Conservation (phyloP, 2,113 vertebrate genomes). For the Urocynchramus pylzowi region DNA sequence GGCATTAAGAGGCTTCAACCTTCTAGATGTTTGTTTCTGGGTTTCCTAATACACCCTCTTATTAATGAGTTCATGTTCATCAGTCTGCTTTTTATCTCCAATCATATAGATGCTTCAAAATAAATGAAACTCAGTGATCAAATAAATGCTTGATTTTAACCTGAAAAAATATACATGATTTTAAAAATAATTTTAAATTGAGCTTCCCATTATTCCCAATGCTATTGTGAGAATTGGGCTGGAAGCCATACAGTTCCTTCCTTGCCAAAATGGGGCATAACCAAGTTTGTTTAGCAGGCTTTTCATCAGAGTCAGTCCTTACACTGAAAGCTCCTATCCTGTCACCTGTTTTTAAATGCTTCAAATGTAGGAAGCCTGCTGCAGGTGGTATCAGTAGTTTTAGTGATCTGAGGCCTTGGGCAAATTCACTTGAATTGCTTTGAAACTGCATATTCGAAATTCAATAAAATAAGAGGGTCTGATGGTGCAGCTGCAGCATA, state of each 20-base stretch:
- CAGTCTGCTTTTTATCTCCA: not conserved
- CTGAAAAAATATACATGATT: not conserved
- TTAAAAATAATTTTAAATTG: not conserved
- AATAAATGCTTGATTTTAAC: not conserved
- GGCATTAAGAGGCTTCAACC: not conserved
- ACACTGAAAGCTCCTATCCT: constrained; percentile 68
- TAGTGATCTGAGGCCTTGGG: constrained; percentile 71
- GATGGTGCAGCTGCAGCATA: constrained; percentile 75
- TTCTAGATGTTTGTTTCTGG: not conserved
- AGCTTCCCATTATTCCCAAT: not conserved
- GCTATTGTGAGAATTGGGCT: not conserved
- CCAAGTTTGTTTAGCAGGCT: constrained; percentile 57
- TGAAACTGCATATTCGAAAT: constrained; percentile 77
- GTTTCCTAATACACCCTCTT: not conserved
- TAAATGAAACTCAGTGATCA: not conserved
- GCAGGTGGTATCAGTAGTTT: constrained; percentile 71
- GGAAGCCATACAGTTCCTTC: not conserved
- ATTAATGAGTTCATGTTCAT: not conserved
- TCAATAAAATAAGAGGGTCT: constrained; percentile 76
- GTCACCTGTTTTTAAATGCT: constrained; percentile 75
- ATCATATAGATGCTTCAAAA: not conserved
- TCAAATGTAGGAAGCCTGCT: constrained; percentile 68
- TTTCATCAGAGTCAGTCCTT: constrained; percentile 46
- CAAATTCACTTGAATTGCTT: constrained; percentile 76
- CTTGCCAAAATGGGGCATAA: constrained; percentile 46